Evolutionary conservation across 1,140 invertebrate species (phyloP), one percentile per base, ranked within the genome.

Genomic region (Drosophila bifasciata): DNA sequence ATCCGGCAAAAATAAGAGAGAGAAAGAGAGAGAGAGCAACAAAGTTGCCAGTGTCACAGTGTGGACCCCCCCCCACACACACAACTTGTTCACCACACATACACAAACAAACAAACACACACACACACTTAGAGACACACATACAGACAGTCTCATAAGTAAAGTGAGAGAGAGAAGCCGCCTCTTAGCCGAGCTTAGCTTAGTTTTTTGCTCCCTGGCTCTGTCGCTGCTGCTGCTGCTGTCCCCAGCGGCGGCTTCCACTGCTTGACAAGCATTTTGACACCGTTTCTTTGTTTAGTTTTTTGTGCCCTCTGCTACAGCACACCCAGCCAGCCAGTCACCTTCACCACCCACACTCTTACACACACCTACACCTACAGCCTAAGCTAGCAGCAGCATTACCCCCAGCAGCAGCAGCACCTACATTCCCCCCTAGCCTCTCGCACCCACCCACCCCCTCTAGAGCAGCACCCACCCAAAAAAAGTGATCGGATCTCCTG

Each of bases 181-280:
- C 32, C 32, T 66, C 71, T 77, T 75, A 77, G 75, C 75, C 46
- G 46, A 71, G 74, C 74, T 83, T 78, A 83, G 79, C 70, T 74
- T 62, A 73, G 59, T 59, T 80, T 69, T 67, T 59, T 49, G 53
- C 21, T 36, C 40, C 5, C 11, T 36, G 25, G n/a, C 23, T 28
- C 15, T 36, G 23, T 7, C 43, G 39, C 13, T 39, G 48, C 9
- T 39, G 52, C 28, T n/a, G 68, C 15, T 15, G 56, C 45, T 48
- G 68, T 56, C 61, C 60, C 50, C 62, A 40, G 61, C 61, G 72
- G 67, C 63, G 63, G 74, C 64, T 67, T 50, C 32, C 56, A 56
- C 59, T 63, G 66, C 55, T 60, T 76, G 79, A 83, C 79, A 83
- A 83, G 79, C 75, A 83, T 83, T 83, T 83, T 83, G 70, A 83